Percentiles rank a stretch among this genome's conserved stretches.
Evolutionary conservation across 2,888 invertebrate species (phyloP).

Genomic region (Pecten maximus): DNA sequence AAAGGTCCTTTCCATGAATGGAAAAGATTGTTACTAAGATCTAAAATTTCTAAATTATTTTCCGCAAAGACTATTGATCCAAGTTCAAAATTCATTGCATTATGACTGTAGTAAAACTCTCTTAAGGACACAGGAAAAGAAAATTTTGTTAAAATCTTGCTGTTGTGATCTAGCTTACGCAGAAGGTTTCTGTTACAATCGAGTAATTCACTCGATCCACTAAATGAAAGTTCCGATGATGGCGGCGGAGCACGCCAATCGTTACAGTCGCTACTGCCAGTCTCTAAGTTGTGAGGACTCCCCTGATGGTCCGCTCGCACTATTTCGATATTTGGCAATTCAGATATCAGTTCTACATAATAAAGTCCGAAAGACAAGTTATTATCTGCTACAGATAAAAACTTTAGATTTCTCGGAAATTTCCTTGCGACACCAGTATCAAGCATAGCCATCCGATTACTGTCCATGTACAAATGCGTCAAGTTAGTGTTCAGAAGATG

Average conservation of each 20-base stretch:
- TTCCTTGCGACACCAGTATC: background rate
- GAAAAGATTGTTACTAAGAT: background rate
- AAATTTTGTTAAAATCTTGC: background rate
- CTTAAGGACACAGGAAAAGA: background rate
- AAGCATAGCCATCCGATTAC: background rate
- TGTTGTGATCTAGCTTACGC: background rate
- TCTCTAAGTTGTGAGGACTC: background rate
- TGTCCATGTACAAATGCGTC: background rate
- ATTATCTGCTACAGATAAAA: background rate
- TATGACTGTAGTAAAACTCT: background rate
- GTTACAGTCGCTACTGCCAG: background rate
- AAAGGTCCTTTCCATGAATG: background rate
- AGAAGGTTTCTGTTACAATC: background rate
- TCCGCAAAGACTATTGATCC: background rate
- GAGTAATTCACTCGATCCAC: background rate
- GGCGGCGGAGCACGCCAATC: background rate
- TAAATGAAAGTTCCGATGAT: background rate
- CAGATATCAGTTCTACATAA: background rate
- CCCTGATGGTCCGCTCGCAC: background rate
- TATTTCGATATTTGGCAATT: background rate
- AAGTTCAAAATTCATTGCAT: constrained; percentile 11
- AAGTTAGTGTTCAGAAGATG: background rate
- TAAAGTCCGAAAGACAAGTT: background rate
- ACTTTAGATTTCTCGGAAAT: background rate
- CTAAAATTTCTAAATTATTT: background rate